These are phyloP conservation scores for Vipera ursinii DNA, from an alignment of 2,797 vertebrate species.

Conservation along the genomic window DNA sequence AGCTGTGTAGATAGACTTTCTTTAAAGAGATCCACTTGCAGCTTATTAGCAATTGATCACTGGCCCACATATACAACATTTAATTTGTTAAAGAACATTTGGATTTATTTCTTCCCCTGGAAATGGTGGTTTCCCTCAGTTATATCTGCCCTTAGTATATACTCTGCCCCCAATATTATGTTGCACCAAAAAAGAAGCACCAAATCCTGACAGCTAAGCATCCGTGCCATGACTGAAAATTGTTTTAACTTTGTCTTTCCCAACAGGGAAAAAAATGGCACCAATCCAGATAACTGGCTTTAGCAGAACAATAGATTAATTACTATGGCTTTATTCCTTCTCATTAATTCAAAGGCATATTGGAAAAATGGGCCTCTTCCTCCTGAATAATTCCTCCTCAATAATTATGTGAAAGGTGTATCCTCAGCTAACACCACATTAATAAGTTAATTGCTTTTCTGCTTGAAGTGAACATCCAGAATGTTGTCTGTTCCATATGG, in stretches of 20 bases:
- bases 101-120: slow-evolving; percentile 8
- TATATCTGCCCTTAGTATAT: background rate
- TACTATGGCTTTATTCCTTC: background rate
- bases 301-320: background rate
- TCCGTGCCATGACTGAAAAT: background rate
- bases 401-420: background rate
- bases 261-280: background rate
- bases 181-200: background rate
- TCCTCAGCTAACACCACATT: background rate
- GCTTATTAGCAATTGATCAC: slow-evolving; percentile 8
- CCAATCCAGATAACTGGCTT: background rate
- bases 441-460: background rate
- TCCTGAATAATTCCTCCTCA: background rate
- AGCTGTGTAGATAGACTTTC: slow-evolving; percentile 9
- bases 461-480: background rate
- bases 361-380: background rate
- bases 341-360: background rate
- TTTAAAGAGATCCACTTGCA: slow-evolving; percentile 17
- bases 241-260: background rate
- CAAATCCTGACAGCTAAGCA: background rate
- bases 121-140: slow-evolving; percentile 7
- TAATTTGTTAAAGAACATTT: slow-evolving; percentile 18
- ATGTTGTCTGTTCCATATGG: background rate
- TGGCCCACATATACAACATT: background rate
- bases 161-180: background rate